phyloP scores from a whole-genome alignment of 2,888 invertebrate genomes.

The Proisotoma minuta region DNA sequence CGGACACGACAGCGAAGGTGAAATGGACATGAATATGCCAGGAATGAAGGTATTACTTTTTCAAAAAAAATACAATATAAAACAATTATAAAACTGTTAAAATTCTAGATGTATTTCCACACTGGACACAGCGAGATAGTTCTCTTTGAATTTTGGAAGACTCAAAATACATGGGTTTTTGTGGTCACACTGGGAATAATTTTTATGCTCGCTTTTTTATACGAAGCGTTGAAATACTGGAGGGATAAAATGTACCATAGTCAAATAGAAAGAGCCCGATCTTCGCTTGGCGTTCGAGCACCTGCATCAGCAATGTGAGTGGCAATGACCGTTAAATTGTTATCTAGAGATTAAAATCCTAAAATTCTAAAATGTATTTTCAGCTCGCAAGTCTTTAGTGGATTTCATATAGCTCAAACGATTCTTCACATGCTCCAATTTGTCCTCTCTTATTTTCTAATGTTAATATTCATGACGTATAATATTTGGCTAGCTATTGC shows the following conservation, averaged over 20 bases:
- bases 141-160: slow-evolving; percentile 31
- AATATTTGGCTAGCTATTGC: slow-evolving; percentile 88
- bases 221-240: slow-evolving; percentile 32
- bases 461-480: slow-evolving; percentile 97
- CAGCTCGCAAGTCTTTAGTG: slow-evolving; percentile 22
- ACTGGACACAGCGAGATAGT: slow-evolving; percentile 19
- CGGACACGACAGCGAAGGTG: background rate
- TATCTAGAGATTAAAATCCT: background rate
- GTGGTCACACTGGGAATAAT: slow-evolving; percentile 21
- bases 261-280: background rate
- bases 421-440: slow-evolving; percentile 83
- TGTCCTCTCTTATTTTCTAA: slow-evolving; percentile 83
- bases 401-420: slow-evolving; percentile 80
- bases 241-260: slow-evolving; percentile 24
- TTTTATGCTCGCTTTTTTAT: slow-evolving; percentile 26
- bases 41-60: background rate
- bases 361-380: background rate
- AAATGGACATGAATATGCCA: background rate
- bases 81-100: background rate
- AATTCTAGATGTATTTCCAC: slow-evolving; percentile 30
- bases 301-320: slow-evolving; percentile 12
- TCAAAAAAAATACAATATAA: background rate
- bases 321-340: too few species aligned
- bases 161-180: slow-evolving; percentile 19
- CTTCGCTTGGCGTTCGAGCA: slow-evolving; percentile 1